Evolutionary conservation across 2,888 invertebrate genomes (phyloP).

Genomic region (Pristionchus mayeri): DNA sequence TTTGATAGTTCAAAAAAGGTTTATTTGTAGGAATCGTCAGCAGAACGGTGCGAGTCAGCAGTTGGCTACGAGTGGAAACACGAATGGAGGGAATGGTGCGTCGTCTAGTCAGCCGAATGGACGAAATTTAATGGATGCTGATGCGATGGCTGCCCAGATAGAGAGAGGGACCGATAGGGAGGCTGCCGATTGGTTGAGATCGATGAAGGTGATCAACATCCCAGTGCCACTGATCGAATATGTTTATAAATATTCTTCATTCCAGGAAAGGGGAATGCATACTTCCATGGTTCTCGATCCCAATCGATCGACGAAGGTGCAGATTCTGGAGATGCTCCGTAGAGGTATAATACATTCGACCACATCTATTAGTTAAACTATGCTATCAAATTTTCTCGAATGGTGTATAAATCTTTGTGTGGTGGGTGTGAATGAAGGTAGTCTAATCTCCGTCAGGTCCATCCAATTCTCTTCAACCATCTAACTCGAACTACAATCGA

Average conservation of each 20-base stretch:
- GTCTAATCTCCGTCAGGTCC: constrained; percentile 9
- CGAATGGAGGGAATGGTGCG: background rate
- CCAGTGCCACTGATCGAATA: background rate
- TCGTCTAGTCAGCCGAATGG: constrained; percentile 7
- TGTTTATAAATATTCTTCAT: background rate
- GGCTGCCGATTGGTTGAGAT: background rate
- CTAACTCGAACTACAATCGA: background rate
- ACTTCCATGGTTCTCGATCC: background rate
- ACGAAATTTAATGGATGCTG: background rate
- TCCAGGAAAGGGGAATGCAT: background rate
- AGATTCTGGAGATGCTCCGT: constrained; percentile 13
- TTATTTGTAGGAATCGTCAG: constrained; percentile 7
- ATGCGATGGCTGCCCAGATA: background rate
- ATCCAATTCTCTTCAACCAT: background rate
- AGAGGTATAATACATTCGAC: constrained; percentile 9
- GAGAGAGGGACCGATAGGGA: constrained; percentile 23
- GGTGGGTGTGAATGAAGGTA: background rate
- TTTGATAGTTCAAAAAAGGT: background rate
- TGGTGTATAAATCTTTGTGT: background rate
- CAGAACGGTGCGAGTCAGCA: constrained; percentile 23
- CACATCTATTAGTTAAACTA: background rate
- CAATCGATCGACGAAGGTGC: constrained; percentile 35
- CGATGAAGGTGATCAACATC: background rate
- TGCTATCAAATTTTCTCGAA: background rate
- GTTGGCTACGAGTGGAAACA: background rate